phyloP scores from a whole-genome alignment of 2,888 invertebrate species.

The Ischnus inquisitorius region DNA sequence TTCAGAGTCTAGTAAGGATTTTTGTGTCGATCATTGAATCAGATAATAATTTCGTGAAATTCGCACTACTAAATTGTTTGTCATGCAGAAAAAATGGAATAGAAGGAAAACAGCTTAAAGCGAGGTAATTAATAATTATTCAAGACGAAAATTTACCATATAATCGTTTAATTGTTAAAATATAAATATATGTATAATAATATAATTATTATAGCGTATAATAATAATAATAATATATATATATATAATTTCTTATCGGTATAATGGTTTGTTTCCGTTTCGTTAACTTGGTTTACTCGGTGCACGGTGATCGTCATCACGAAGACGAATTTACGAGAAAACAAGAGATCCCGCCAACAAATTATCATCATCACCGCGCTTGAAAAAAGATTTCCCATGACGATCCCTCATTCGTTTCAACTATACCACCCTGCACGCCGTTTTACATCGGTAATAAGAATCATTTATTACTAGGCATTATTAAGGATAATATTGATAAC shows the following conservation, averaged over 20 bases:
- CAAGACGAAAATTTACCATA: slow-evolving; percentile 72
- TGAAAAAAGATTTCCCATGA: slow-evolving; percentile 49
- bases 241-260: slow-evolving; percentile 78
- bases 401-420: slow-evolving; percentile 37
- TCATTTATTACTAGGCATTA: slow-evolving; percentile 68
- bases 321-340: slow-evolving; percentile 5
- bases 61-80: too few relatives aligned
- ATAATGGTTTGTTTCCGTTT: slow-evolving; percentile 71
- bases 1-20: too few relatives aligned
- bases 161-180: slow-evolving; percentile 84
- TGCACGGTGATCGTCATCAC: slow-evolving; percentile 50
- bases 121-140: too few relatives aligned
- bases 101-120: not conserved
- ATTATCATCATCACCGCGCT: slow-evolving; percentile 5
- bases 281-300: slow-evolving; percentile 57
- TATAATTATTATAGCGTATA: slow-evolving; percentile 76
- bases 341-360: slow-evolving; percentile 31
- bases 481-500: slow-evolving; percentile 63
- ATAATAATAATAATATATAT: slow-evolving; percentile 73
- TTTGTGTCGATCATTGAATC: not conserved
- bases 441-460: slow-evolving; percentile 67
- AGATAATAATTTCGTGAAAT: not conserved
- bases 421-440: slow-evolving; percentile 60
- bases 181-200: slow-evolving; percentile 82
- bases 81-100: too few relatives aligned